Evolutionary conservation across 2,797 vertebrate genomes (phyloP).

Genomic region (Sebastes taczanowskii): DNA sequence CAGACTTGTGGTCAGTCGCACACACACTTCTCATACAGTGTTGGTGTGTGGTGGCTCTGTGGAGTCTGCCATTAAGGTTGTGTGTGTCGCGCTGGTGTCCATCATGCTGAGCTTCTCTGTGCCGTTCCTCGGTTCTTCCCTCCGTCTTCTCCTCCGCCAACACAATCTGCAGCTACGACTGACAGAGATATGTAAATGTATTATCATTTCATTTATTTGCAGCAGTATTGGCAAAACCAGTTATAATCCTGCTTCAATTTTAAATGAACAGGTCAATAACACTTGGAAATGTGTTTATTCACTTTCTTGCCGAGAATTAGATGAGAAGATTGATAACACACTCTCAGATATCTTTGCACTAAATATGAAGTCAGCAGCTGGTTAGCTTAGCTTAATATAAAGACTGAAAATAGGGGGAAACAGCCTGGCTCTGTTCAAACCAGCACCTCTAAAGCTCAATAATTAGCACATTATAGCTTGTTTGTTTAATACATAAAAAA

Average conservation of each 20-base stretch:
- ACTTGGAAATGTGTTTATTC: not conserved
- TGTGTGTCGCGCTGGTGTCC: conserved; percentile 23
- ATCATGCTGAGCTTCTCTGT: conserved; percentile 76
- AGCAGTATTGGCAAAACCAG: not conserved
- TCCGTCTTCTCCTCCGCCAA: conserved; percentile 54
- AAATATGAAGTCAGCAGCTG: not conserved
- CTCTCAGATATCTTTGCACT: not conserved
- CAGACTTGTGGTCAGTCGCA: not conserved
- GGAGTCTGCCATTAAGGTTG: conserved; percentile 10
- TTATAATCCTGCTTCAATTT: not conserved
- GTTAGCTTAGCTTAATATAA: too few species aligned
- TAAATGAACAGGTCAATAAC: not conserved
- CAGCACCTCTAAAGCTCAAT: too few species aligned
- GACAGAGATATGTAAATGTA: conserved; percentile 6
- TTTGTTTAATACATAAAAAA: not conserved
- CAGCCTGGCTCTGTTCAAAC: too few species aligned
- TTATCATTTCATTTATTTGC: not conserved
- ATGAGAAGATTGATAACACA: not conserved
- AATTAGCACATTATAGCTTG: not conserved
- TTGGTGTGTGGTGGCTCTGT: conserved; percentile 51
- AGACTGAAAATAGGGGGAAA: too few species aligned
- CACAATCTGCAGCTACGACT: conserved; percentile 70
- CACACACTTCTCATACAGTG: conserved; percentile 61
- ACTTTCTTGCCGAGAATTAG: not conserved
- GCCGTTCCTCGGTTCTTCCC: conserved; percentile 67